These are phyloP conservation scores for Balanococcus diminutus DNA, from an alignment of 2,888 invertebrate genomes.

Conservation along the genomic window DNA sequence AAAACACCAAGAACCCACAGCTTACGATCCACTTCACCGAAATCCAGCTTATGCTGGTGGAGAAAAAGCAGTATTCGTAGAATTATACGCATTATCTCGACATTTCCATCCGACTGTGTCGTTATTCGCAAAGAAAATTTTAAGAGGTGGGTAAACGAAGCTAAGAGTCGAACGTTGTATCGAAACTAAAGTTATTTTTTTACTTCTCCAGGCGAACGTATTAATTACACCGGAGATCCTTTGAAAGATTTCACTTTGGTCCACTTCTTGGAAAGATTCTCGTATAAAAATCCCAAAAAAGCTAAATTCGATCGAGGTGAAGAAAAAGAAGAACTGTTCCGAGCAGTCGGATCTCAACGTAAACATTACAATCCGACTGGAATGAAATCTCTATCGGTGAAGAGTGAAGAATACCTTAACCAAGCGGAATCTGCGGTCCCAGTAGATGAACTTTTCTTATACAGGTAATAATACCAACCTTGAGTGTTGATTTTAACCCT, in stretches of 20 bases:
- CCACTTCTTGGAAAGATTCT: constrained; percentile 92
- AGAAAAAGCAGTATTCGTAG: constrained; percentile 72
- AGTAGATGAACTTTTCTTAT: constrained; percentile 86
- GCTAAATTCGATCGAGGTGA: constrained; percentile 63
- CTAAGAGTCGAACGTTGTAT: too few relatives aligned
- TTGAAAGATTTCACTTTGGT: constrained; percentile 89
- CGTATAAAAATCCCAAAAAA: constrained; percentile 90
- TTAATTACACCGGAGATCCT: constrained; percentile 85
- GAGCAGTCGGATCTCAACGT: constrained; percentile 54
- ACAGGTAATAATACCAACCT: constrained; percentile 65
- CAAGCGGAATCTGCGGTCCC: constrained; percentile 77
- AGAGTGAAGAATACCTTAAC: constrained; percentile 73
- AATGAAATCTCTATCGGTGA: constrained; percentile 73
- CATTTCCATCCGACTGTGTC: constrained; percentile 94
- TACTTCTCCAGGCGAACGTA: constrained; percentile 52
- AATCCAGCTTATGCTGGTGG: constrained; percentile 88
- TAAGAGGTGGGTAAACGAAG: constrained; percentile 74
- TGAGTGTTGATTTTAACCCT: neutral
- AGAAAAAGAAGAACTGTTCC: constrained; percentile 57
- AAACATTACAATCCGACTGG: constrained; percentile 71
- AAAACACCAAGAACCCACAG: constrained; percentile 41
- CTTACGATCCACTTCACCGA: constrained; percentile 73
- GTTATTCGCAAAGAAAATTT: constrained; percentile 81
- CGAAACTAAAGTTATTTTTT: neutral
- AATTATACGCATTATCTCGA: constrained; percentile 72